phyloP scores from a whole-genome alignment of 1,140 invertebrate genomes.

The Scaptodrosophila lebanonensis region DNA sequence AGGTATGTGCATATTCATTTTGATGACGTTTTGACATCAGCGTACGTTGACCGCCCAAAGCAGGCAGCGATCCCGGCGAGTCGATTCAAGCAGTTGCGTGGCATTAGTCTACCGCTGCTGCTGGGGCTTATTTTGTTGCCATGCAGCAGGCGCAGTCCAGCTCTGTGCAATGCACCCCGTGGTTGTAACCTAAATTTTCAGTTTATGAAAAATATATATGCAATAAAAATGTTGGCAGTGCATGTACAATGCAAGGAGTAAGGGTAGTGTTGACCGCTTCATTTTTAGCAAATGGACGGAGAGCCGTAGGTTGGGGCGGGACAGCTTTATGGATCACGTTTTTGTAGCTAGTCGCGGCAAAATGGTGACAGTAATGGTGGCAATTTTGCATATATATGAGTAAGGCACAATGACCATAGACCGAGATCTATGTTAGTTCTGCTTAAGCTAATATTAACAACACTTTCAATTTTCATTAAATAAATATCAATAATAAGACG shows the following conservation, averaged over 20 bases:
- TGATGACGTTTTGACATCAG: slow-evolving; percentile 53
- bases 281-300: no score
- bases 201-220: slow-evolving; percentile 71
- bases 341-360: slow-evolving; percentile 35
- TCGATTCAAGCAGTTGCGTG: slow-evolving; percentile 55
- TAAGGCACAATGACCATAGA: slow-evolving; percentile 2
- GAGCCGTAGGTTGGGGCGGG: no score
- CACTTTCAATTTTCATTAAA: no score
- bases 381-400: slow-evolving; percentile 27
- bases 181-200: slow-evolving; percentile 66
- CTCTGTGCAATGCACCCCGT: slow-evolving; percentile 36
- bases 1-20: slow-evolving; percentile 72
- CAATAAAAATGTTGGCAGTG: slow-evolving; percentile 51
- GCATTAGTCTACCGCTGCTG: slow-evolving; percentile 40
- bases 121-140: slow-evolving; percentile 26
- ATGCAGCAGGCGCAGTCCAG: slow-evolving; percentile 10
- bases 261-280: slow-evolving; percentile 18
- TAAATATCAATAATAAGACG: no score
- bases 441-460: no score
- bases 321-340: slow-evolving; percentile 26
- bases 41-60: slow-evolving; percentile 64
- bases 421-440: no score
- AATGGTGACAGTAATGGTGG: slow-evolving; percentile 56
- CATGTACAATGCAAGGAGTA: slow-evolving; percentile 49
- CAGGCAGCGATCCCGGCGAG: slow-evolving; percentile 13